A percentile compares a stretch with the other conserved stretches of the same genome.
Evolutionary conservation across 2,113 vertebrate genomes (phyloP).

Genomic region (Apteryx mantelli): DNA sequence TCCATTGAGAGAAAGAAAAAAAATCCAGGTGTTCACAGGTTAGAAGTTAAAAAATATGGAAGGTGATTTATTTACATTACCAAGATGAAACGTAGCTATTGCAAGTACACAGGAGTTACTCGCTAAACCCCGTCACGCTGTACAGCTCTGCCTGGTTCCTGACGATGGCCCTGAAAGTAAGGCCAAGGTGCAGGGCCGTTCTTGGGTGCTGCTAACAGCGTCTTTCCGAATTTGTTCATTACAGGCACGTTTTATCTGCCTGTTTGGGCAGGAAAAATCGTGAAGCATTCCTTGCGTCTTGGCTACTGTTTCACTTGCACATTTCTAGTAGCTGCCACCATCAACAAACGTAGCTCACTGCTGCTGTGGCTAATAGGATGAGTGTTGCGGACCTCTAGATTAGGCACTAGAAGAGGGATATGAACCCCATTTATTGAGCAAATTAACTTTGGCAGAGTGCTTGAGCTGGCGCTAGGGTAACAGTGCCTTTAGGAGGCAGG

Average conservation of each 20-base stretch:
- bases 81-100: neutral
- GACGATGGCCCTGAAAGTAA: neutral
- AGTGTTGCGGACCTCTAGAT: neutral
- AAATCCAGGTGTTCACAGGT: neutral
- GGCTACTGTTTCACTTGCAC: neutral
- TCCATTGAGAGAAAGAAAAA: neutral
- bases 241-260: neutral
- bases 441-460: slow-evolving; percentile 23
- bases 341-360: neutral
- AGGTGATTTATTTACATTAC: slow-evolving; percentile 15
- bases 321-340: neutral
- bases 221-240: neutral
- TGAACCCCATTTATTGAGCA: slow-evolving; percentile 16
- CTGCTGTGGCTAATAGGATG: neutral
- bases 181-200: too few species aligned
- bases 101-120: neutral
- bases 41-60: neutral
- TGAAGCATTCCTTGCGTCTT: neutral
- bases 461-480: neutral
- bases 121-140: neutral
- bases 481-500: neutral
- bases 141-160: neutral
- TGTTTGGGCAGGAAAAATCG: neutral
- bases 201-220: too few species aligned
- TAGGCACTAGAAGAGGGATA: neutral